Base-by-base conservation (phyloP, 2,113 vertebrate species). In the Corythoichthys intestinalis region DNA sequence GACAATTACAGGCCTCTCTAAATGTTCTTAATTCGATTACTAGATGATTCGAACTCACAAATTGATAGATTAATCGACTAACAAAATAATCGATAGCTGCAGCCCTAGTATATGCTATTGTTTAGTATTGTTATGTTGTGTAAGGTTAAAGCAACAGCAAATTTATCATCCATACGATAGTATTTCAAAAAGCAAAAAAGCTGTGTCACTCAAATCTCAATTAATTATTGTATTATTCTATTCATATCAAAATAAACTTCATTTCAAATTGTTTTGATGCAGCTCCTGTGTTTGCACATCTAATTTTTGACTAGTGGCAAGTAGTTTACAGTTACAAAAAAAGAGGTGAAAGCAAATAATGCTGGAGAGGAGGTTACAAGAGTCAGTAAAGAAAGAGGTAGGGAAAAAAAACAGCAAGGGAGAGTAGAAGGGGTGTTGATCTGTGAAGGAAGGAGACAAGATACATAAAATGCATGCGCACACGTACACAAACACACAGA, bases 401-500 rank as follows among this genome's bases (percentile, higher is more conserved):
- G 20, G 60, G 64, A 38, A 38, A 53, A 49, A 77, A 78, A 77
- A 71, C 78, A 69, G 71, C 72, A 76, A 74, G 75, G 82, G 75
- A 77, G 79, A 76, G 73, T 73, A 73, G 83, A 72, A 76, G 82
- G 80, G 82, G 77, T 79, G 81, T 73, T 28, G 73, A 85, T 74
- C 70, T 78, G 71, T 75, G 76, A 70, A 84, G 78, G 73, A 86
- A 80, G 72, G 50, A 79, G 68, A 78, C 62, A 60, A 67, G 70
- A 85, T 60, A 79, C 69, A 87, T 74, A 81, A 76, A 82, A 71
- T 75, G 73, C 71, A 38, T 71, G 61, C 62, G 73, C 75, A 61
- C 75, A 76, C 73, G 70, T 67, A 77, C 69, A 81, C 62, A 83
- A 73, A 85, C 81, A 86, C 84, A 90, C 87, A 89, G 89, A 93